Conservation (phyloP, 2,888 invertebrate genomes). For the Protophormia terraenovae region DNA sequence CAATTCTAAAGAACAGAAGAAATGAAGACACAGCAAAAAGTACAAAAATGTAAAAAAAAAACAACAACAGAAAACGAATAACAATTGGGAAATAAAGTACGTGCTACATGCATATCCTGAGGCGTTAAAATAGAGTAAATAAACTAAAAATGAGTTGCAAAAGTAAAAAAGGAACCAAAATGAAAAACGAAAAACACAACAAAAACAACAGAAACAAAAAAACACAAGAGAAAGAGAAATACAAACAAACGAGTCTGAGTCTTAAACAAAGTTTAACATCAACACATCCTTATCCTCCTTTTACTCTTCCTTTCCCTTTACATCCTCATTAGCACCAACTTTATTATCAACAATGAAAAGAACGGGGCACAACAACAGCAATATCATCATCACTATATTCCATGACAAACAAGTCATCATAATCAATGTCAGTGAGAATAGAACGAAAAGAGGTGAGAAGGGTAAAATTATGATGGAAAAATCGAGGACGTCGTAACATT, state of each 20-base stretch:
- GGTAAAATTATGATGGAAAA: neutral
- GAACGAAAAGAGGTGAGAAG: neutral
- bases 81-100: conserved; percentile 68
- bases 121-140: conserved; percentile 67
- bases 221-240: neutral
- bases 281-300: neutral
- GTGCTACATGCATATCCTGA: conserved; percentile 68
- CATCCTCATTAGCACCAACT: conserved; percentile 43
- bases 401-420: conserved; percentile 47
- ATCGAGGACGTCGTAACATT: conserved; percentile 17
- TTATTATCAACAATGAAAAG: conserved; percentile 29
- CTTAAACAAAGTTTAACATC: conserved; percentile 55
- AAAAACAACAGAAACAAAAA: neutral
- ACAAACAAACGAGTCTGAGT: conserved; percentile 37
- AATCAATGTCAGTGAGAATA: conserved; percentile 65
- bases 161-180: conserved; percentile 9
- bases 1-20: neutral
- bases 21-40: neutral
- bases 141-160: conserved; percentile 63
- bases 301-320: neutral
- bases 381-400: neutral
- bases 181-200: conserved; percentile 9
- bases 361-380: neutral
- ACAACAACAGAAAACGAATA: conserved; percentile 45
- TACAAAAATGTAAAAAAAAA: neutral